Percentiles rank a stretch among this genome's conserved stretches.
These are phyloP conservation scores for Toxotes chatareus DNA, from an alignment of 2,113 vertebrate species.

Conservation along the genomic window DNA sequence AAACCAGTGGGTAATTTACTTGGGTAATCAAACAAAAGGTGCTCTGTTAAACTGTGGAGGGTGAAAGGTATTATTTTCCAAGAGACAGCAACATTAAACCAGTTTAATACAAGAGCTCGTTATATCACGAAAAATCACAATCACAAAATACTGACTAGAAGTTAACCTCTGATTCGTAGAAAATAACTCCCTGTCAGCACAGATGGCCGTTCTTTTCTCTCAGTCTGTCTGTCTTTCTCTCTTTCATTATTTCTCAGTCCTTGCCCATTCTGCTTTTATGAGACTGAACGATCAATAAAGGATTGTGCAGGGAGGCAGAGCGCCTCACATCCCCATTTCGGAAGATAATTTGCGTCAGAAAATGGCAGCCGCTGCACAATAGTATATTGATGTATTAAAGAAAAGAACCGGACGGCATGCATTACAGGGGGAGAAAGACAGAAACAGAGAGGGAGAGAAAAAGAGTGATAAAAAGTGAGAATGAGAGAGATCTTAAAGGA, in stretches of 20 bases:
- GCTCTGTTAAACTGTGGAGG: not conserved
- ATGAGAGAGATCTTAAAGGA: slow-evolving; percentile 12
- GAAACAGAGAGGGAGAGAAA: slow-evolving; percentile 20
- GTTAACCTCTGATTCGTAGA: slow-evolving; percentile 95
- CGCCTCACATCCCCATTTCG: slow-evolving; percentile 79
- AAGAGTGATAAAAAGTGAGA: slow-evolving; percentile 12
- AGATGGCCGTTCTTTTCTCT: slow-evolving; percentile 28
- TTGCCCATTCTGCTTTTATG: slow-evolving; percentile 85
- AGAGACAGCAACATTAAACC: slow-evolving; percentile 4
- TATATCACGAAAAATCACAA: slow-evolving; percentile 84
- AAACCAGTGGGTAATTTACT: not conserved
- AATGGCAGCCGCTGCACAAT: slow-evolving; percentile 83
- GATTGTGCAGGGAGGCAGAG: slow-evolving; percentile 85
- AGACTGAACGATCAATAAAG: slow-evolving; percentile 93
- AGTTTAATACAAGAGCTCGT: slow-evolving; percentile 69
- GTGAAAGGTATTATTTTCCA: slow-evolving; percentile 13
- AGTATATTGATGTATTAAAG: slow-evolving; percentile 89
- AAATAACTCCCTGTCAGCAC: slow-evolving; percentile 90
- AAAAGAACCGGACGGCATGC: slow-evolving; percentile 71
- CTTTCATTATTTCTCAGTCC: slow-evolving; percentile 49
- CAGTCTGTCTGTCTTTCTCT: slow-evolving; percentile 38
- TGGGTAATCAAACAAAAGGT: not conserved
- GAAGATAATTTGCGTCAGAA: slow-evolving; percentile 88
- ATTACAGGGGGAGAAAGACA: slow-evolving; percentile 30
- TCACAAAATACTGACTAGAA: slow-evolving; percentile 95